phyloP scores from a whole-genome alignment of 2,888 invertebrate species.

The Eupithecia tripunctaria region DNA sequence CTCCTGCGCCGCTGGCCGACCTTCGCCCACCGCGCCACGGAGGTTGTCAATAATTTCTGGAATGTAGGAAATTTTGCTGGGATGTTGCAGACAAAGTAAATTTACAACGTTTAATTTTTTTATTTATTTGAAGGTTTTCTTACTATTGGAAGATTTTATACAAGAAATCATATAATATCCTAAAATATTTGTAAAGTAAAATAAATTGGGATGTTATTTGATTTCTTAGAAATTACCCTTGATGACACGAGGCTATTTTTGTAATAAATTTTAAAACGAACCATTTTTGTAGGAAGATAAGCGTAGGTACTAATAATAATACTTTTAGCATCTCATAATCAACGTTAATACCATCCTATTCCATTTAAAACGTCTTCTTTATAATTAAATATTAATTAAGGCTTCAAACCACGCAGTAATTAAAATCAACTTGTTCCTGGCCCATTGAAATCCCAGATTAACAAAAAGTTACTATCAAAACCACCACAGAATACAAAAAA shows the following conservation, averaged over 20 bases:
- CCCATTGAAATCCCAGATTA: conserved; percentile 18
- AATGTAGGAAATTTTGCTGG: conserved; percentile 2
- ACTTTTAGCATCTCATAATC: not conserved
- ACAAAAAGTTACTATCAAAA: conserved; percentile 18
- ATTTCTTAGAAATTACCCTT: no score
- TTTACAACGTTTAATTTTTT: not conserved
- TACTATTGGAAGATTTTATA: not conserved
- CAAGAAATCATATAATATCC: no score
- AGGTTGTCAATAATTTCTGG: no score
- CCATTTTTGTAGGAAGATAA: not conserved
- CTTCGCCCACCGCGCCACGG: no score
- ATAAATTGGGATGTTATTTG: no score
- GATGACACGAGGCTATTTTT: no score
- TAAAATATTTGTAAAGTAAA: no score
- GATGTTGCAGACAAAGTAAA: conserved; percentile 22
- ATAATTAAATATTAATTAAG: conserved; percentile 40
- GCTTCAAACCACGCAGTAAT: conserved; percentile 39
- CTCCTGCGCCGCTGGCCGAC: no score
- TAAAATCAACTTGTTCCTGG: conserved; percentile 39
- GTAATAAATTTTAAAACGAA: not conserved
- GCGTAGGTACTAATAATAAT: not conserved
- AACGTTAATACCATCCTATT: not conserved
- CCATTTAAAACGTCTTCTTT: conserved; percentile 23
- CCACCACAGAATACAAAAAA: conserved; percentile 12
- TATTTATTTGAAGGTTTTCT: no score